phyloP scores from a whole-genome alignment of 2,888 invertebrate species.

The Drosophila formosana region DNA sequence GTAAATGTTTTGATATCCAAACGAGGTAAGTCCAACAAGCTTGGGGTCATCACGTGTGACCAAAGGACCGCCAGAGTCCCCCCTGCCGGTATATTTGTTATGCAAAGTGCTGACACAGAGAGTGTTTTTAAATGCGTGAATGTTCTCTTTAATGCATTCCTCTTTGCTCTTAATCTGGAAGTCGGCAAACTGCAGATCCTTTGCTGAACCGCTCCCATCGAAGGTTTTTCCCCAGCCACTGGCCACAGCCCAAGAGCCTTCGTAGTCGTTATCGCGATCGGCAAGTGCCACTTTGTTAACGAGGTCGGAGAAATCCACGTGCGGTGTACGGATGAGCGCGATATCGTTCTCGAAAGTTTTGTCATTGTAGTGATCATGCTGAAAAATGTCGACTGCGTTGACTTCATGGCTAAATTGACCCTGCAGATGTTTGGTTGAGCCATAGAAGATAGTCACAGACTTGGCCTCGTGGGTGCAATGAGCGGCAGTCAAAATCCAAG shows the following conservation, averaged over 20 bases:
- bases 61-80: conserved; percentile 61
- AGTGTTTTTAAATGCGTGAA: conserved; percentile 8
- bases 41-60: conserved; percentile 35
- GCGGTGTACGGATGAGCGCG: conserved; percentile 43
- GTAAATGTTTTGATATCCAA: not conserved
- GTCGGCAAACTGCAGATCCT: conserved; percentile 49
- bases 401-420: conserved; percentile 24
- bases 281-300: conserved; percentile 35
- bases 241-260: conserved; percentile 35
- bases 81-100: conserved; percentile 41
- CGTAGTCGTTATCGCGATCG: conserved; percentile 33
- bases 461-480: conserved; percentile 51
- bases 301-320: conserved; percentile 32
- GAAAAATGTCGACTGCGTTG: conserved; percentile 12
- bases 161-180: conserved; percentile 69
- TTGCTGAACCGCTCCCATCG: conserved; percentile 69
- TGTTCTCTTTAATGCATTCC: conserved; percentile 57
- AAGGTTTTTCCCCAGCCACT: conserved; percentile 66
- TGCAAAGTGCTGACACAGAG: conserved; percentile 38
- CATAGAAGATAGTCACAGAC: conserved; percentile 41
- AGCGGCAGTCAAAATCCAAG: conserved; percentile 63
- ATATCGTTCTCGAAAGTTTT: conserved; percentile 37
- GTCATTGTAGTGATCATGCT: conserved; percentile 25
- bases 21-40: conserved; percentile 55
- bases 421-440: conserved; percentile 19